Evolutionary conservation across 2,113 vertebrate species (phyloP).

Genomic region (Himantopus leucocephalus): DNA sequence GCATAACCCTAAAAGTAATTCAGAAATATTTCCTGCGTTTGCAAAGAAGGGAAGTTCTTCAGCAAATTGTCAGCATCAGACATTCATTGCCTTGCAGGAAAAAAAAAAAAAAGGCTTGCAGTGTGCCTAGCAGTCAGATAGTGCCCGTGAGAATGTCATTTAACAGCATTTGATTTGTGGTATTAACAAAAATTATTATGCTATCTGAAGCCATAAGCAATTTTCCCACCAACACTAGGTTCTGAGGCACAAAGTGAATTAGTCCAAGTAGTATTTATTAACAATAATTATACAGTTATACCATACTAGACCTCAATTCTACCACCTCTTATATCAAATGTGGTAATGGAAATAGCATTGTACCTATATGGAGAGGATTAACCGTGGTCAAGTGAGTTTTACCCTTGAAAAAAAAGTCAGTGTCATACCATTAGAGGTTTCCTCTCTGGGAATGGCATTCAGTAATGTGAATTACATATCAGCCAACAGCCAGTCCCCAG

Average conservation of each 20-base stretch:
- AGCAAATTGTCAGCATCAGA: not conserved
- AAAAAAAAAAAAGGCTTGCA: not conserved
- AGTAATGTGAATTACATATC: not conserved
- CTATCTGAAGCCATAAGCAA: not conserved
- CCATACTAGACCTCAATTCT: not conserved
- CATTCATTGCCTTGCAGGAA: not conserved
- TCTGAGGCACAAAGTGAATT: not conserved
- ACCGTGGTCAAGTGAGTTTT: not conserved
- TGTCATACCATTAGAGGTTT: not conserved
- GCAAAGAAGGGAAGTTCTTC: not conserved
- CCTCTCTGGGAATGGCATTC: not conserved
- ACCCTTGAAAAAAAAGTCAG: not conserved
- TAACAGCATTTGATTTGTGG: constrained; percentile 1
- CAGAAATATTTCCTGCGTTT: constrained; percentile 24
- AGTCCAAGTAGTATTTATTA: not conserved
- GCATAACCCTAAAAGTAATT: not conserved
- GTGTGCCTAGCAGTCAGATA: not conserved
- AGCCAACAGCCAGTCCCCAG: not conserved
- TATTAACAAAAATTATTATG: not conserved
- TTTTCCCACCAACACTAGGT: not conserved
- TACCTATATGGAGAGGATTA: not conserved
- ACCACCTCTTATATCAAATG: not conserved
- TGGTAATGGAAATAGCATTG: not conserved
- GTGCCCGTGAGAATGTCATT: not conserved
- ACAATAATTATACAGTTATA: not conserved